Percentiles rank a stretch among this genome's conserved stretches.
phyloP scores from a whole-genome alignment of 1,140 invertebrate species.

The Drosophila oshimai region DNA sequence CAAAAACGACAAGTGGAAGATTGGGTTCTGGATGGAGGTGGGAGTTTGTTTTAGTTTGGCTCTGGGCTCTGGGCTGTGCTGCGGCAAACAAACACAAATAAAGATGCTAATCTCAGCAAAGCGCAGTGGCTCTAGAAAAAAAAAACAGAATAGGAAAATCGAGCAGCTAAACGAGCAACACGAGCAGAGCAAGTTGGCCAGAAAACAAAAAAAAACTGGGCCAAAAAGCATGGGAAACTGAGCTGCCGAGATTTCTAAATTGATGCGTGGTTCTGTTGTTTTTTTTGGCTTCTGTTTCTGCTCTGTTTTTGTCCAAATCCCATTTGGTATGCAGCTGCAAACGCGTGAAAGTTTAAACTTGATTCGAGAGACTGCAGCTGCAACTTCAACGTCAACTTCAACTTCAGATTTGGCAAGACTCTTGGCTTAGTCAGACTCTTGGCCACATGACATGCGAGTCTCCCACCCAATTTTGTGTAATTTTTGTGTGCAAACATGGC shows the following conservation, averaged over 20 bases:
- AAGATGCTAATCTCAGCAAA: conserved; percentile 78
- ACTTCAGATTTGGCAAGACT: conserved; percentile 27
- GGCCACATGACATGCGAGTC: conserved; percentile 37
- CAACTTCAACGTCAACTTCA: not conserved
- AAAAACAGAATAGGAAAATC: conserved; percentile 29
- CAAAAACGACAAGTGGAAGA: conserved; percentile 47
- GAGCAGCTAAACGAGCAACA: conserved; percentile 59
- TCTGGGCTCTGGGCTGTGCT: conserved; percentile 31
- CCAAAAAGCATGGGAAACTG: conserved; percentile 30
- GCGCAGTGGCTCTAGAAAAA: conserved; percentile 41
- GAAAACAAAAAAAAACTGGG: conserved; percentile 47
- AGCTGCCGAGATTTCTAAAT: conserved; percentile 52
- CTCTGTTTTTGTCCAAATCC: conserved; percentile 43
- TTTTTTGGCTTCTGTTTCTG: conserved; percentile 9
- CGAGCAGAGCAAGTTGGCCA: conserved; percentile 23
- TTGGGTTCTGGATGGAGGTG: conserved; percentile 37
- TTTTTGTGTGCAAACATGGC: conserved; percentile 53
- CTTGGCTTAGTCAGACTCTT: conserved; percentile 48
- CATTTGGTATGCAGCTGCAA: conserved; percentile 70
- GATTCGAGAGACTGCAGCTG: conserved; percentile 44
- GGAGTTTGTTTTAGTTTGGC: conserved; percentile 48
- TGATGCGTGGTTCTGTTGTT: conserved; percentile 33
- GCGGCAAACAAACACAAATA: conserved; percentile 78
- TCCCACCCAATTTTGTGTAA: conserved; percentile 28
- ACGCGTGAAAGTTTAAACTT: conserved; percentile 70